These are phyloP conservation scores for Nesogale talazaci DNA, from an alignment of 2,113 vertebrate genomes.

Conservation along the genomic window DNA sequence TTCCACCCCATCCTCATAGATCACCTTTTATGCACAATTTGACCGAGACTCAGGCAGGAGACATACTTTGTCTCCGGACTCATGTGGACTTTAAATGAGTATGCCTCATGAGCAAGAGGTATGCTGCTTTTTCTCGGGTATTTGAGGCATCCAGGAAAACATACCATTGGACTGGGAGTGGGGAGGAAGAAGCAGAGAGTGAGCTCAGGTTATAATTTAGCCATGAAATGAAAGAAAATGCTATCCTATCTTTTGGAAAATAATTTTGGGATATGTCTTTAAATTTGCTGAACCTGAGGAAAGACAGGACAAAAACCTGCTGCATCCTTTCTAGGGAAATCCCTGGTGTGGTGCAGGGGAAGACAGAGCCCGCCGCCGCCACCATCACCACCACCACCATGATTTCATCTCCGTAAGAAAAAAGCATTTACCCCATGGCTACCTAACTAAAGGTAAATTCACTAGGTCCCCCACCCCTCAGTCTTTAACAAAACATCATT, in stretches of 20 bases:
- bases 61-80: conserved; percentile 43
- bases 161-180: not conserved
- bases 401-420: conserved; percentile 47
- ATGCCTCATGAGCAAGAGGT: not conserved
- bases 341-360: not conserved
- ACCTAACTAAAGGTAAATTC: conserved; percentile 10
- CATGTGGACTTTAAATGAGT: conserved; percentile 3
- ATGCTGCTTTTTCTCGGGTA: not conserved
- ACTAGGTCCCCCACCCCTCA: not conserved
- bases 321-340: not conserved
- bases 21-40: not conserved
- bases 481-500: conserved; percentile 16
- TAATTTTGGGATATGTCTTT: not conserved
- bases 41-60: not conserved
- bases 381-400: not conserved
- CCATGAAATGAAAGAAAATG: not conserved
- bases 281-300: conserved; percentile 25
- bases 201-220: not conserved
- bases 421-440: conserved; percentile 13
- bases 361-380: not conserved
- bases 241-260: conserved; percentile 11
- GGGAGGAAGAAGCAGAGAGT: not conserved
- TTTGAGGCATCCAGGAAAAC: not conserved
- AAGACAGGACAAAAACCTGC: not conserved
- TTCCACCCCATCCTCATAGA: not conserved